A percentile compares a stretch with the other conserved stretches of the same genome.
phyloP scores from a whole-genome alignment of 2,113 vertebrate species.

The Uropsilus gracilis region DNA sequence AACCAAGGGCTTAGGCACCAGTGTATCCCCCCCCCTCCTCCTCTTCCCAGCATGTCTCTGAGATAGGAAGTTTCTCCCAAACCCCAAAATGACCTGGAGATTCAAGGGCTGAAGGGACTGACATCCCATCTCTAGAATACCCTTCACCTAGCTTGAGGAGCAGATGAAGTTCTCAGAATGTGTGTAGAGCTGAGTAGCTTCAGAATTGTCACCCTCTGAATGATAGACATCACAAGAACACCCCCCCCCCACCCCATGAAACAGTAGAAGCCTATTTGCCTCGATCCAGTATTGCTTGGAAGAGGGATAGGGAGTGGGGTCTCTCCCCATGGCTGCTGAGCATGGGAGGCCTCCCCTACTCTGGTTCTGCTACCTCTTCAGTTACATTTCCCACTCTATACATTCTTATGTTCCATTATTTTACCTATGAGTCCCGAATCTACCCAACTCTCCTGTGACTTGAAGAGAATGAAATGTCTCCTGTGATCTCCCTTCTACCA shows the following conservation, averaged over 20 bases:
- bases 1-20: background rate
- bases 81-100: background rate
- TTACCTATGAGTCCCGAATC: background rate
- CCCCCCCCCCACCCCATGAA: background rate
- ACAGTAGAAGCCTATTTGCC: background rate
- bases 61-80: background rate
- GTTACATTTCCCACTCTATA: background rate
- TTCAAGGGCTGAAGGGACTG: background rate
- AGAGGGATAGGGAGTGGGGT: fast-evolving
- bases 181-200: background rate
- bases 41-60: background rate
- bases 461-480: background rate
- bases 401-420: background rate
- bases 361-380: background rate
- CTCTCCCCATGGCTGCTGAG: fast-evolving
- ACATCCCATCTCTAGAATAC: background rate
- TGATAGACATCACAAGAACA: background rate
- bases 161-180: background rate
- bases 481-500: background rate
- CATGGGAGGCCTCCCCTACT: background rate
- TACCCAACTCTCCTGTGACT: too few species aligned
- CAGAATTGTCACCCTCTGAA: background rate
- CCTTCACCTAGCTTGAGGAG: fast-evolving
- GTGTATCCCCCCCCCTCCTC: background rate
- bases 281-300: background rate